phyloP scores from a whole-genome alignment of 2,797 vertebrate species.

The Chanos chanos region DNA sequence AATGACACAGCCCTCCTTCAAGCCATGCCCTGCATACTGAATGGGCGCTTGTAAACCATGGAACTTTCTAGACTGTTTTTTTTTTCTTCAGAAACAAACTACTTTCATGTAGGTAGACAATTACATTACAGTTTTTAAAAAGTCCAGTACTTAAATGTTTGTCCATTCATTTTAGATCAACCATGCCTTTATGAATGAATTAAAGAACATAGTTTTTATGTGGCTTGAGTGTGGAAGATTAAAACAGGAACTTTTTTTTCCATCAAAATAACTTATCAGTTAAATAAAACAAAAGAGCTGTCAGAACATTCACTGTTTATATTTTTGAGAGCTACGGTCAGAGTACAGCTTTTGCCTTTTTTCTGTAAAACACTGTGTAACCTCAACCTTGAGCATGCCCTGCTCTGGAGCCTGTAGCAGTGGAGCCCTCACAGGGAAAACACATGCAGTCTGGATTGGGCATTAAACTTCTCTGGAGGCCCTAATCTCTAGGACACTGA shows the following conservation, averaged over 20 bases:
- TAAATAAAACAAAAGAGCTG: slow-evolving; percentile 9
- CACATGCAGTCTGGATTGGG: slow-evolving; percentile 34
- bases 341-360: slow-evolving; percentile 52
- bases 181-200: slow-evolving; percentile 29
- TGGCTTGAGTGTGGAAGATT: slow-evolving; percentile 3
- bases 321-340: slow-evolving; percentile 48
- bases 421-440: slow-evolving; percentile 24
- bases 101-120: slow-evolving; percentile 22
- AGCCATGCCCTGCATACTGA: slow-evolving; percentile 44
- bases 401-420: slow-evolving; percentile 58
- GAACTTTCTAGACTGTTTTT: slow-evolving; percentile 46
- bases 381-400: slow-evolving; percentile 46
- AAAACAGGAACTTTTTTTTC: slow-evolving; percentile 35
- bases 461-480: slow-evolving; percentile 35
- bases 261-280: slow-evolving; percentile 25
- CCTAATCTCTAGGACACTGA: slow-evolving; percentile 31
- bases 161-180: slow-evolving; percentile 36
- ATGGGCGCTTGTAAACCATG: slow-evolving; percentile 52
- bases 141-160: slow-evolving; percentile 38
- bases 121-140: slow-evolving; percentile 11
- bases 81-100: slow-evolving; percentile 33
- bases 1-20: slow-evolving; percentile 13
- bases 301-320: slow-evolving; percentile 44
- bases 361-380: slow-evolving; percentile 68
- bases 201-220: slow-evolving; percentile 7